Conservation (phyloP, 2,797 vertebrate species). For the Melanogrammus aeglefinus region DNA sequence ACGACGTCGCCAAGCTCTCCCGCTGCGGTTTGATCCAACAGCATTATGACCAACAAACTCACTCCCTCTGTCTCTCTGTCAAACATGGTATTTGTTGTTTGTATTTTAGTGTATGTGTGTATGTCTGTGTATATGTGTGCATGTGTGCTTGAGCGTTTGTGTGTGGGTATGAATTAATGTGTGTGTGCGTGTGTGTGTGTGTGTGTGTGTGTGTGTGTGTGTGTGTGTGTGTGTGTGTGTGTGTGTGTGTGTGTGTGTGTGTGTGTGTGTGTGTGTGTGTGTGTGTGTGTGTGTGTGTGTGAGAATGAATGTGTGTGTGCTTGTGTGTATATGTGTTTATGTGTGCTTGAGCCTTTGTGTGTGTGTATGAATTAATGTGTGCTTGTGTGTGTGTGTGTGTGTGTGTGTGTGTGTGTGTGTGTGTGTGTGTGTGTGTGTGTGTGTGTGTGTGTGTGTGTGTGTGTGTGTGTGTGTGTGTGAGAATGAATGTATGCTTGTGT, state of each 20-base stretch:
- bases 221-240: no score
- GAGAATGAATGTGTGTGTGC: no score
- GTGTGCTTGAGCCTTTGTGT: not conserved
- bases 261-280: no score
- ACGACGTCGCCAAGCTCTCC: constrained; percentile 58
- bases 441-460: not conserved
- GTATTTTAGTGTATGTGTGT: not conserved
- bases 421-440: not conserved
- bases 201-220: no score
- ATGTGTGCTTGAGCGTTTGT: not conserved
- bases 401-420: not conserved
- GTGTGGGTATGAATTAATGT: not conserved
- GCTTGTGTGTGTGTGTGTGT: not conserved
- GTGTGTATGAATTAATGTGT: no score
- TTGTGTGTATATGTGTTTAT: not conserved
- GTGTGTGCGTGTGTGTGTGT: not conserved
- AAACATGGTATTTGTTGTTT: not conserved
- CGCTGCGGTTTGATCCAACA: constrained; percentile 56
- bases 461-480: no score
- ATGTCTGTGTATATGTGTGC: no score
- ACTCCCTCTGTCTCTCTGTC: constrained; percentile 23
- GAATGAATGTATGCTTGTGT: no score
- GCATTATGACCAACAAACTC: constrained; percentile 51
- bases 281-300: no score
- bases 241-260: not conserved